Evolutionary conservation across 1,140 invertebrate species (phyloP).

Genomic region (Achatina immaculata): DNA sequence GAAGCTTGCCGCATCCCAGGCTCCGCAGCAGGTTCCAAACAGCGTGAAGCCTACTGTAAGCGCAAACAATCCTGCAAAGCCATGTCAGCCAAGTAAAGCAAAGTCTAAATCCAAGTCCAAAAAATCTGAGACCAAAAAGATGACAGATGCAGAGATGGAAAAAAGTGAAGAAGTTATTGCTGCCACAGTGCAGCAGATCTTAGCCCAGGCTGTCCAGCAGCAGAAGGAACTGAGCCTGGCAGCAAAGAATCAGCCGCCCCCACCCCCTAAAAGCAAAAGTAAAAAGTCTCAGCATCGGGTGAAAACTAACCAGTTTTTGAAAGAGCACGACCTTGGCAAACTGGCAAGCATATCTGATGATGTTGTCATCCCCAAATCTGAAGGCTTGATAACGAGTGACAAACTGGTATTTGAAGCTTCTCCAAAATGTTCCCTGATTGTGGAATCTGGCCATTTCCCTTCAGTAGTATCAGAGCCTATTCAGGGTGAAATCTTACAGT

Average conservation of each 20-base stretch:
- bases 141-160: background rate
- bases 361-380: background rate
- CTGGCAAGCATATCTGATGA: conserved; percentile 33
- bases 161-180: conserved; percentile 32
- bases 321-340: conserved; percentile 34
- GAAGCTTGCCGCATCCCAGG: conserved; percentile 1
- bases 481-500: background rate
- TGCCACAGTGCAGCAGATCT: conserved; percentile 26
- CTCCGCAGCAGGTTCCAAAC: background rate
- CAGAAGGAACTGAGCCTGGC: conserved; percentile 31
- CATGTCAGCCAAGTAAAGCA: background rate
- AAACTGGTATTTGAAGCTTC: background rate
- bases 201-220: conserved; percentile 35
- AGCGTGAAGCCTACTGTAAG: background rate
- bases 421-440: background rate
- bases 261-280: conserved; percentile 32
- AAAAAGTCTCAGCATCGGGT: conserved; percentile 26
- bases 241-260: conserved; percentile 29
- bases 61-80: background rate
- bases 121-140: conserved; percentile 31
- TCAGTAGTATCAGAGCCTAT: background rate
- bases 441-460: background rate
- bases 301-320: background rate
- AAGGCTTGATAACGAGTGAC: background rate
- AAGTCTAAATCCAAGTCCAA: conserved; percentile 35